These are phyloP conservation scores for Flexamia atlantica DNA, from an alignment of 2,888 invertebrate genomes.

Conservation along the genomic window DNA sequence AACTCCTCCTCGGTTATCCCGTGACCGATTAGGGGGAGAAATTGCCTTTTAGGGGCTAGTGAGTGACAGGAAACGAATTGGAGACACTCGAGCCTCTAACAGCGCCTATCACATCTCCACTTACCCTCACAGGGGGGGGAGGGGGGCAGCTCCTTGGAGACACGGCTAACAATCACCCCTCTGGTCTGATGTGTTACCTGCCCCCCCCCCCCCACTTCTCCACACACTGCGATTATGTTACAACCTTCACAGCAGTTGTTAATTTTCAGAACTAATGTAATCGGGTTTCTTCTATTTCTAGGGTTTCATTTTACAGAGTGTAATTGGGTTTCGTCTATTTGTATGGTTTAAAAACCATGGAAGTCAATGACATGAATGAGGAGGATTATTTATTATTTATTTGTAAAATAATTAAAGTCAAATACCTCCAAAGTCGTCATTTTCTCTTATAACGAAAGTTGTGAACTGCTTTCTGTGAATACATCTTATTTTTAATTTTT, in stretches of 20 bases:
- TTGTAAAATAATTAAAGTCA: no score
- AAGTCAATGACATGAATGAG: no score
- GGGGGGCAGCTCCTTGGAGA: constrained; percentile 32
- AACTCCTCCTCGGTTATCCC: constrained; percentile 2
- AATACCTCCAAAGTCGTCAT: no score
- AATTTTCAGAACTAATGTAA: background rate
- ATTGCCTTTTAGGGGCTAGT: constrained; percentile 49
- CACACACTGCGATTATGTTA: constrained; percentile 1
- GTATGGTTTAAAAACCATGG: no score
- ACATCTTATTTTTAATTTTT: no score
- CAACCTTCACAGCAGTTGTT: constrained; percentile 3
- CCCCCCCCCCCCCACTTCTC: background rate
- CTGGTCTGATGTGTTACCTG: constrained; percentile 29
- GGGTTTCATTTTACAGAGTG: no score
- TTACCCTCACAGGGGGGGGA: constrained; percentile 5
- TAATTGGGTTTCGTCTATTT: no score
- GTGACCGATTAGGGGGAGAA: constrained; percentile 47
- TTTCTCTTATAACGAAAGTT: no score
- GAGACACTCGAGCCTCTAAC: constrained; percentile 51
- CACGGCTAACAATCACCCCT: constrained; percentile 38
- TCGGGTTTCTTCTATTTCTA: constrained; percentile 1
- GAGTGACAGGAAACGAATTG: constrained; percentile 52
- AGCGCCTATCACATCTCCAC: constrained; percentile 46
- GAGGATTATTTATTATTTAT: no score
- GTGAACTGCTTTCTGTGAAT: no score